Evolutionary conservation across 2,113 vertebrate genomes (phyloP), one percentile per base, ranked within the genome.

Genomic region (Tetrax tetrax): DNA sequence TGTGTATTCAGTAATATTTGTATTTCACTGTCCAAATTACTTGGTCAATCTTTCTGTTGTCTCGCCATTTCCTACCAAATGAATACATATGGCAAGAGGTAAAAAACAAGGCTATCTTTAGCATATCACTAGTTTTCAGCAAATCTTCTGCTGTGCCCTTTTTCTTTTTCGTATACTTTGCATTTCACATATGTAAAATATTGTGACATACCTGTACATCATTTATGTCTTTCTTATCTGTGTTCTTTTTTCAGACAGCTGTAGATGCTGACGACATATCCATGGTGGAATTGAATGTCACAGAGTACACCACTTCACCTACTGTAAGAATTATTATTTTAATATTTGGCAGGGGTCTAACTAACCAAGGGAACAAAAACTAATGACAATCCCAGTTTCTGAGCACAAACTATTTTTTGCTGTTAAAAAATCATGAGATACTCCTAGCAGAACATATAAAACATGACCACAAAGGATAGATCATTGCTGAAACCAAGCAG

Each of bases 191-290:
- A 41, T 28, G 51, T 79, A 29, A 79, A 43, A 80, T 59, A 83
- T 4, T 35, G 56, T 56, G 48, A 71, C 33, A 23, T 77, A 83
- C 4, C 47, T 85, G 6, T 12, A 59, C 23, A 19, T 13, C n/a
- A 74, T 70, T 81, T 71, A 76, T 33, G 3, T 59, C 41, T 65
- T 65, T 90, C 63, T 90, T 72, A 27, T 28, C 66, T 93, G 38
- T 65, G 48, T 41, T 74, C 37, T 10, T 93, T 83, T 96, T 95
- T 71, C 96, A 99, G 98, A 97, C 89, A 87, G 87, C 96, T 89
- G 95, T 83, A 41, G 96, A 98, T 81, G 84, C 91, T 72, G 98
- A 98, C 92, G 98, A 98, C 71, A 98, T 98, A 97, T 96, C 98
- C 65, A 96, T 98, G 98, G 95, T 96, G 72, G 98, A 98, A 94